These are phyloP conservation scores for Carapus acus DNA, from an alignment of 2,797 vertebrate genomes.

Conservation along the genomic window DNA sequence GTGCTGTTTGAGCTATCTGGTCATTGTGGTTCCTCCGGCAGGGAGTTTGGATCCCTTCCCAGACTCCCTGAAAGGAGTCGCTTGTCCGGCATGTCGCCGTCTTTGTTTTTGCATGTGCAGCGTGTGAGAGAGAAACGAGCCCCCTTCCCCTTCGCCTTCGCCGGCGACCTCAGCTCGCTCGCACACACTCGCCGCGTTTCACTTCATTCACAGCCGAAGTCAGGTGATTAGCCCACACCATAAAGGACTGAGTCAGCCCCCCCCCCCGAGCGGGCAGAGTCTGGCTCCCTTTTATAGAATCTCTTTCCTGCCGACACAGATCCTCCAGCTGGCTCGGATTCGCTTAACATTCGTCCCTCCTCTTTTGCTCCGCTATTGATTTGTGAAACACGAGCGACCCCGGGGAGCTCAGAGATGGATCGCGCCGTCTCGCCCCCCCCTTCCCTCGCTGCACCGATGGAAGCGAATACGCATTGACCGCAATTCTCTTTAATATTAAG, in stretches of 20 bases:
- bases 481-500: constrained; percentile 6
- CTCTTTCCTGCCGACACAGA: constrained; percentile 13
- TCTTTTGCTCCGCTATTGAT: constrained; percentile 34
- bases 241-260: constrained; percentile 23
- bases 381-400: constrained; percentile 30
- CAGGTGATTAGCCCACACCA: constrained; percentile 24
- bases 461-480: constrained; percentile 10
- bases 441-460: constrained; percentile 5
- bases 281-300: constrained; percentile 4
- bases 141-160: constrained; percentile 21
- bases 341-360: constrained; percentile 15
- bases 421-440: constrained; percentile 2
- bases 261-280: constrained; percentile 10
- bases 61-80: constrained; percentile 46
- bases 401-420: constrained; percentile 13
- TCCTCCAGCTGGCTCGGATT: constrained; percentile 32
- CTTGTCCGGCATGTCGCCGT: constrained; percentile 50
- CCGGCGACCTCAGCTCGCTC: constrained; percentile 11
- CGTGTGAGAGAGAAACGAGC: constrained; percentile 38
- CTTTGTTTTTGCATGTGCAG: constrained; percentile 52
- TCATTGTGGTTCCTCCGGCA: constrained; percentile 19
- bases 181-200: constrained; percentile 27
- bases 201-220: constrained; percentile 6
- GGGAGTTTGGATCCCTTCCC: constrained; percentile 25
- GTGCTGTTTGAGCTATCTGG: constrained; percentile 1